Percentiles rank a stretch among this genome's conserved stretches.
Conservation (phyloP, 2,113 vertebrate genomes). For the Bos javanicus region DNA sequence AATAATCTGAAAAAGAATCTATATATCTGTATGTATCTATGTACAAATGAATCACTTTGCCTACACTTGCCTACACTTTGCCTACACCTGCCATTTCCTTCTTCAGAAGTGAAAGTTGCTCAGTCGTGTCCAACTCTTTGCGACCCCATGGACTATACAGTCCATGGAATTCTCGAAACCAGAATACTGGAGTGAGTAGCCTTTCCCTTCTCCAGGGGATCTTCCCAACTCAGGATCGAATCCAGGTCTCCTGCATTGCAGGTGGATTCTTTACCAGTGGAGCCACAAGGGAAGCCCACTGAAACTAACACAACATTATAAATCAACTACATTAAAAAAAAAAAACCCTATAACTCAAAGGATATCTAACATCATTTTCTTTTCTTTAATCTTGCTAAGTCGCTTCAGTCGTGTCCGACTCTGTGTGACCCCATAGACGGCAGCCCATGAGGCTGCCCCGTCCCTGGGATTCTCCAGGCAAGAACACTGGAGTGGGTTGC, state of each 20-base stretch:
- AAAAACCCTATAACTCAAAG: background rate
- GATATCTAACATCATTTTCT: background rate
- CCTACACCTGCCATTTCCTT: background rate
- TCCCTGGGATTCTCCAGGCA: too few relatives aligned
- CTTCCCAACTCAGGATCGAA: background rate
- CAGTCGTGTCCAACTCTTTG: background rate
- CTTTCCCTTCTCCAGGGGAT: background rate
- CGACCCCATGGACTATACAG: background rate
- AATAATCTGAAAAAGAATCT: background rate
- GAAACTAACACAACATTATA: background rate
- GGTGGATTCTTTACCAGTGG: background rate
- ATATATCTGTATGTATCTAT: background rate
- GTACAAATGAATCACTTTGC: background rate
- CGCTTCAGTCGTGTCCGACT: too few relatives aligned
- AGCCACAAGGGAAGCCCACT: background rate
- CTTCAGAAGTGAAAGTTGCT: background rate
- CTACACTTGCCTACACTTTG: background rate
- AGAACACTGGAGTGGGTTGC: too few relatives aligned
- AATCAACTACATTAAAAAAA: background rate
- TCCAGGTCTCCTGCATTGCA: background rate
- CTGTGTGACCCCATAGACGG: too few relatives aligned
- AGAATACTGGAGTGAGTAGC: background rate
- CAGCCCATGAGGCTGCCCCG: too few relatives aligned
- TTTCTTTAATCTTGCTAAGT: background rate
- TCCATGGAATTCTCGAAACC: background rate